phyloP scores from a whole-genome alignment of 1,140 invertebrate species.

The Brachionus koreanus region DNA sequence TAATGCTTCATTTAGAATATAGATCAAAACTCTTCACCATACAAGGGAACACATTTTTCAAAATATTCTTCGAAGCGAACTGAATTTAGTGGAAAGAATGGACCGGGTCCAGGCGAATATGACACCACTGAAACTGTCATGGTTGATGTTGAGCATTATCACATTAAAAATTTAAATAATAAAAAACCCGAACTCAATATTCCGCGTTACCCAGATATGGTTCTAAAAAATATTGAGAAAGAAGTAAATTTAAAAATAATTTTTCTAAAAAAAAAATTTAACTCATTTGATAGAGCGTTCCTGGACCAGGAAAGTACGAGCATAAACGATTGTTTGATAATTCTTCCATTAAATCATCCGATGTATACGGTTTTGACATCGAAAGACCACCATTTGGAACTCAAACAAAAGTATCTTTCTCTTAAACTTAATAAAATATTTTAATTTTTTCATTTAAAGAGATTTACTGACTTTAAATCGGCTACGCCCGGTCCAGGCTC shows the following conservation, averaged over 20 bases:
- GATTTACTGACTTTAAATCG: conserved; percentile 50
- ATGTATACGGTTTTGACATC: conserved; percentile 55
- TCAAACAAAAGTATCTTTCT: conserved; percentile 53
- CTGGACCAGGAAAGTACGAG: conserved; percentile 57
- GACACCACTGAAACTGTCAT: conserved; percentile 49
- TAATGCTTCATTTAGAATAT: not conserved
- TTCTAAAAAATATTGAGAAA: conserved; percentile 53
- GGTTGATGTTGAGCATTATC: conserved; percentile 50
- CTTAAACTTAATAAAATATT: not conserved
- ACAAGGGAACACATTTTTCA: conserved; percentile 56
- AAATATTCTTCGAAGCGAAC: conserved; percentile 51
- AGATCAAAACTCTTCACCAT: conserved; percentile 47
- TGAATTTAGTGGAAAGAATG: conserved; percentile 50
- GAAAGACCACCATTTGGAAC: conserved; percentile 58
- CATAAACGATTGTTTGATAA: conserved; percentile 53
- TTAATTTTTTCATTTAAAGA: conserved; percentile 48
- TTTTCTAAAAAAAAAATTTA: too few relatives aligned
- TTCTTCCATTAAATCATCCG: conserved; percentile 50
- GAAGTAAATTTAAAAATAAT: conserved; percentile 48
- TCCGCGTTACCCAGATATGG: conserved; percentile 55
- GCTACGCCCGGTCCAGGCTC: conserved; percentile 52
- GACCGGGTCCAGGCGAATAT: conserved; percentile 57
- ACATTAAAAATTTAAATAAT: conserved; percentile 49
- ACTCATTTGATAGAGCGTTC: conserved; percentile 54
- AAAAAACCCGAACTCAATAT: conserved; percentile 51